phyloP scores from a whole-genome alignment of 2,797 vertebrate genomes.

The Rhincodon typus region DNA sequence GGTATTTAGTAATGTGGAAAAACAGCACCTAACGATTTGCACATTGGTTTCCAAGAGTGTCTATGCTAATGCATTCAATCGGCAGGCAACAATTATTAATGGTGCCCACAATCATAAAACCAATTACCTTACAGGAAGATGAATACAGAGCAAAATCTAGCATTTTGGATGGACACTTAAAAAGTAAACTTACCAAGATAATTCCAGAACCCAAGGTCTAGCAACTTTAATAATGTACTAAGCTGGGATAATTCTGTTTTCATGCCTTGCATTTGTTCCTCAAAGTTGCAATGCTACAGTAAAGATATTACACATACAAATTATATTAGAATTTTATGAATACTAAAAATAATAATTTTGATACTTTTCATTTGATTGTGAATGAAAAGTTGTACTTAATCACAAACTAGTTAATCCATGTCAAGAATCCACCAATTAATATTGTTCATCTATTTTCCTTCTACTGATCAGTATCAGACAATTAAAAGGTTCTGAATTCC shows the following conservation, averaged over 20 bases:
- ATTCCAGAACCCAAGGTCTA: slow-evolving; percentile 89
- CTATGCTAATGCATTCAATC: background rate
- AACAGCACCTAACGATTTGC: background rate
- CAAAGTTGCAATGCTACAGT: slow-evolving; percentile 85
- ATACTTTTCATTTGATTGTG: background rate
- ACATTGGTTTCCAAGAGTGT: background rate
- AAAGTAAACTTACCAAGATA: slow-evolving; percentile 70
- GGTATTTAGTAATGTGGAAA: background rate
- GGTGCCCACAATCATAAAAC: background rate
- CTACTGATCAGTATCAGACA: background rate
- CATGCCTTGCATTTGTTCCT: slow-evolving; percentile 98
- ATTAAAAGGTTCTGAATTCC: background rate
- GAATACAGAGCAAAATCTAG: background rate
- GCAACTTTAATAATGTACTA: slow-evolving; percentile 79
- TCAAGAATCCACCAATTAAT: background rate
- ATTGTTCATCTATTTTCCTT: background rate
- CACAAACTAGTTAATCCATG: slow-evolving; percentile 10
- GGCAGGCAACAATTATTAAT: background rate
- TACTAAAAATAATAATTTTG: background rate
- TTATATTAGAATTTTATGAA: no score
- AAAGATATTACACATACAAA: background rate
- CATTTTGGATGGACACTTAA: background rate
- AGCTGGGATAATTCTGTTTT: slow-evolving; percentile 90
- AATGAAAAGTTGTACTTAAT: background rate
- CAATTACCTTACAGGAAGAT: background rate